Conservation (phyloP, 2,888 invertebrate genomes). For the Leptopterna dolabrata region DNA sequence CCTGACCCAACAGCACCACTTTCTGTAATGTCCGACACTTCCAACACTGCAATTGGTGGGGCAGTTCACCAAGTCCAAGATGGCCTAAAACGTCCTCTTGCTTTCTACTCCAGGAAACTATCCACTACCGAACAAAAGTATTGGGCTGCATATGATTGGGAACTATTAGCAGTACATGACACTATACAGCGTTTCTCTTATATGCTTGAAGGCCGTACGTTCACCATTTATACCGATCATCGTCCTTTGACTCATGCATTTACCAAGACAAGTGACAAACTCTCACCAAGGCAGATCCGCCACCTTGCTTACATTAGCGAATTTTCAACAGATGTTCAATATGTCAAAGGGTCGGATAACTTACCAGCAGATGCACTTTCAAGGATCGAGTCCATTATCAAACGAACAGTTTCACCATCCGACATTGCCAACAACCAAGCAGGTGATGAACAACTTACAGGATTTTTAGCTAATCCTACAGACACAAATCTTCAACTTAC, state of each 20-base stretch:
- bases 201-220: not conserved
- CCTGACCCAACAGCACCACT: conserved; percentile 40
- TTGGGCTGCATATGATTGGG: conserved; percentile 67
- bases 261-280: conserved; percentile 36
- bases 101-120: conserved; percentile 60
- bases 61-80: conserved; percentile 65
- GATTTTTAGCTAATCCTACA: not conserved
- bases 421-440: not conserved
- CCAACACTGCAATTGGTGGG: conserved; percentile 63
- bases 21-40: conserved; percentile 63
- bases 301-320: conserved; percentile 57
- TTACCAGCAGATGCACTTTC: conserved; percentile 2
- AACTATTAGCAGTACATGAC: conserved; percentile 59
- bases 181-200: not conserved
- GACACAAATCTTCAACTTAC: not conserved
- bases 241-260: not conserved
- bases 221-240: conserved; percentile 31
- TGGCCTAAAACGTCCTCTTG: conserved; percentile 58
- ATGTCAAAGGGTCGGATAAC: not conserved
- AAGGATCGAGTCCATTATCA: conserved; percentile 10
- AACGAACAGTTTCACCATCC: conserved; percentile 10
- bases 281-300: conserved; percentile 55
- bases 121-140: conserved; percentile 65
- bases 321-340: conserved; percentile 43
- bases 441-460: not conserved